Evolutionary conservation across 2,113 vertebrate genomes (phyloP), one percentile per base, ranked within the genome.

Genomic region (Falco punctatus): DNA sequence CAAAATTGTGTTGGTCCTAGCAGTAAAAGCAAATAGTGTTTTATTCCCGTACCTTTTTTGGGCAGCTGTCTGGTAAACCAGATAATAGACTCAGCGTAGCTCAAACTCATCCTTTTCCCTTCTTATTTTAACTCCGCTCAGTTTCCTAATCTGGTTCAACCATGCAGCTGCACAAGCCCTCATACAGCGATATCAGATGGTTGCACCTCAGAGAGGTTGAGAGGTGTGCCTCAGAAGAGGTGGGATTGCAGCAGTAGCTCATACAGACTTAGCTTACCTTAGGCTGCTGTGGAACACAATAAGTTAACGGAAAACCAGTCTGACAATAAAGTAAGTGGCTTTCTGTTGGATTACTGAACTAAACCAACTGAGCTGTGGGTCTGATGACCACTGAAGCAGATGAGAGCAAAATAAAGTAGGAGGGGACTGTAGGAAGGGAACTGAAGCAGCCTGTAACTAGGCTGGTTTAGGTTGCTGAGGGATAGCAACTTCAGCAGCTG

Each of bases 131-230:
- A 42, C 65, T 93, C 19, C 81, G 44, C 61, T 84, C 78, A 7
- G n/a, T 74, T 78, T 94, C 55, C 78, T 93, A 82, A 95, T 94
- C 92, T 92, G 44, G 18, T 69, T 79, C 48, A 62, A 10, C 78
- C 87, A 51, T n/a, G 52, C 65, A 91, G 59, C 85, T 81, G 55
- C 61, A 58, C 52, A 73, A 66, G 48, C 27, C 21, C 59, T 58
- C 17, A 32, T 46, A 5, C 55, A 74, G 51, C 35, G 3, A 3
- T 38, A 74, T 81, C 59, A 42, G 46, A 17, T 1, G 7, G 13
- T 13, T 89, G 86, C 1, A 4, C 58, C 42, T 42, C 42, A 42
- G 42, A 42, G 42, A 42, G 42, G 42, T 42, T 42, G 42, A 42
- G 42, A 32, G 1, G 2, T 38, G 40, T 75, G 52, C 42, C 38